phyloP scores from a whole-genome alignment of 2,888 invertebrate species.

The Volucella inanis region DNA sequence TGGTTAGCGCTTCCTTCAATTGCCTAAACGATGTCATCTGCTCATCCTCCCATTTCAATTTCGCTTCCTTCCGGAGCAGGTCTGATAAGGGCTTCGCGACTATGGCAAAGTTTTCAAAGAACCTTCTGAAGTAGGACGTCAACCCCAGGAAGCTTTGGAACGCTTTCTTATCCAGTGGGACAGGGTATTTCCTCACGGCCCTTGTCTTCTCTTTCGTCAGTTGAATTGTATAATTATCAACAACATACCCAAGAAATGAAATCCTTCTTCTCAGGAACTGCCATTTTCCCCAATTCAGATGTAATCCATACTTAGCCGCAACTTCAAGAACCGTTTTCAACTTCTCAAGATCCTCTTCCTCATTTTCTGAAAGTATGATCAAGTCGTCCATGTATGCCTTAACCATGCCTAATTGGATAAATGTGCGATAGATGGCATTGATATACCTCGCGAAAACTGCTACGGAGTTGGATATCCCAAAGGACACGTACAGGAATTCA shows the following conservation, averaged over 20 bases:
- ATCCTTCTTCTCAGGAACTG: slow-evolving; percentile 17
- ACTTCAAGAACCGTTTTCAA: slow-evolving; percentile 28
- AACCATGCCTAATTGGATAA: too few species aligned
- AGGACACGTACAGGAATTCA: too few species aligned
- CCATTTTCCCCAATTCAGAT: slow-evolving; percentile 36
- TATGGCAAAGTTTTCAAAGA: not conserved
- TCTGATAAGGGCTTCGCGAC: too few species aligned
- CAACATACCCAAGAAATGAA: slow-evolving; percentile 38
- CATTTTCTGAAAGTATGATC: too few species aligned
- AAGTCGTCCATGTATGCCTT: too few species aligned
- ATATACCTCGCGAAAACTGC: too few species aligned
- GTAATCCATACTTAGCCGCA: slow-evolving; percentile 57
- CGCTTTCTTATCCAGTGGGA: slow-evolving; percentile 8
- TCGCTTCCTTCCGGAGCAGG: slow-evolving; percentile 59
- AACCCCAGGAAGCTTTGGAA: slow-evolving; percentile 26
- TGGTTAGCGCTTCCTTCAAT: slow-evolving; percentile 64
- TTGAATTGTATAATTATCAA: slow-evolving; percentile 10
- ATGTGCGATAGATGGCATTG: too few species aligned
- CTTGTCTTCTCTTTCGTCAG: slow-evolving; percentile 3
- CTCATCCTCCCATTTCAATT: slow-evolving; percentile 71
- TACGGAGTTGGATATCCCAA: too few species aligned
- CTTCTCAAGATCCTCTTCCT: slow-evolving; percentile 12
- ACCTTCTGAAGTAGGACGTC: slow-evolving; percentile 26
- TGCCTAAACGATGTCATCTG: slow-evolving; percentile 71
- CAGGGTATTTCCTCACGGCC: slow-evolving; percentile 7